phyloP scores from a whole-genome alignment of 2,113 vertebrate genomes.

The Pica pica region DNA sequence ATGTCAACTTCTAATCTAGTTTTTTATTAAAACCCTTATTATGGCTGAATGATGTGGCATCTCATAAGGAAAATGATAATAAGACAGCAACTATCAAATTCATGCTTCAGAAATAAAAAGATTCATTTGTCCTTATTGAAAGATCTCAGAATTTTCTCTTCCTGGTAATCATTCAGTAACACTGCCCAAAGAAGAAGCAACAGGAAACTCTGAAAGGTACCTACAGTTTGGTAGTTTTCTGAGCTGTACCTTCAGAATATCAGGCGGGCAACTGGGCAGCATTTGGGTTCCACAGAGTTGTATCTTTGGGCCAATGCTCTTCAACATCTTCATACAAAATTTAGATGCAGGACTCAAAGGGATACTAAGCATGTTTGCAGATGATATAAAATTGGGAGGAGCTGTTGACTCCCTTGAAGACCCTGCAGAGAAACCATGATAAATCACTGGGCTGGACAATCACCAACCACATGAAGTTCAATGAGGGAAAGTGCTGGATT shows the following conservation, averaged over 20 bases:
- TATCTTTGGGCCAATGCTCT: not conserved
- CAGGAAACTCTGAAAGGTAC: not conserved
- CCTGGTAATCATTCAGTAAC: not conserved
- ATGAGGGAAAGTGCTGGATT: accelerated
- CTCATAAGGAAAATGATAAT: not conserved
- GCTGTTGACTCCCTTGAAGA: not conserved
- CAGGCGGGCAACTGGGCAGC: not conserved
- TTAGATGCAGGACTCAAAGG: not conserved
- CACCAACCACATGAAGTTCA: too few relatives aligned
- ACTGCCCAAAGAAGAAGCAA: not conserved
- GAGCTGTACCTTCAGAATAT: not conserved
- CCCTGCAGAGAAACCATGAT: not conserved
- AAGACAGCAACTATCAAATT: not conserved
- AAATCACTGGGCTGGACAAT: not conserved
- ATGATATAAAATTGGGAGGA: not conserved
- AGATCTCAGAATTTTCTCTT: not conserved
- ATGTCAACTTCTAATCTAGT: not conserved
- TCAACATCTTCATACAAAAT: not conserved
- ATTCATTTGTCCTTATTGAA: not conserved
- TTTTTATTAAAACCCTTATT: not conserved
- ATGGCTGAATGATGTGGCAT: not conserved
- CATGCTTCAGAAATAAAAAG: not conserved
- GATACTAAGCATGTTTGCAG: not conserved
- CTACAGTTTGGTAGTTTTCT: not conserved
- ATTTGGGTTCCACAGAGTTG: not conserved